These are phyloP conservation scores for Pocillopora meandrina DNA, from an alignment of 92 coral and sea anemone species.

Conservation along the genomic window DNA sequence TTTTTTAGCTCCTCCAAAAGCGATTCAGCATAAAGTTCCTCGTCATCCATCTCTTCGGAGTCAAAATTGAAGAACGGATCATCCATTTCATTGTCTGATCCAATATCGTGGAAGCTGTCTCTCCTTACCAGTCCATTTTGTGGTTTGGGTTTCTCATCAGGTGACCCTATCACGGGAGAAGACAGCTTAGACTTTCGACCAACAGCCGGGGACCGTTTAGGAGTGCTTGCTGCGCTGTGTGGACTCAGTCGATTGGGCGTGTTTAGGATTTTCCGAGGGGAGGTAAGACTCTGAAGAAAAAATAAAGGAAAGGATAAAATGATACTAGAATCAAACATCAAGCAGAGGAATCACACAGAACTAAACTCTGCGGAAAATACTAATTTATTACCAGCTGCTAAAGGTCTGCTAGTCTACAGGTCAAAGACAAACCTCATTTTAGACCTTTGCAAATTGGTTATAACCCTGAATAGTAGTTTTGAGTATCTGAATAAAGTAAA, in stretches of 20 bases:
- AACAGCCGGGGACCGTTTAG: conserved; percentile 54
- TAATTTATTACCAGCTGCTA: too few species aligned
- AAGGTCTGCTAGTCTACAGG: too few species aligned
- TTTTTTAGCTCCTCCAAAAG: conserved; percentile 91
- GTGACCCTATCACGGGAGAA: conserved; percentile 73
- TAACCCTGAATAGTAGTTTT: too few species aligned
- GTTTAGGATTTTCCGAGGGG: conserved; percentile 73
- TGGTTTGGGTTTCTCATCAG: conserved; percentile 71
- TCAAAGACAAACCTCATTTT: too few species aligned
- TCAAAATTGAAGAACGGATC: conserved; percentile 94
- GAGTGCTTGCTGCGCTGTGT: conserved; percentile 78
- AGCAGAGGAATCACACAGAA: too few species aligned
- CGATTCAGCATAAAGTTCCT: conserved; percentile 88
- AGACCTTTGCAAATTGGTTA: too few species aligned
- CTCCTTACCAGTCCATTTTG: conserved; percentile 85
- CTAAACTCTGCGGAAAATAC: too few species aligned
- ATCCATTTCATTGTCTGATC: conserved; percentile 86
- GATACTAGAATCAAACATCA: not conserved
- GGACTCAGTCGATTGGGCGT: conserved; percentile 65
- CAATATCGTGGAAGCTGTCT: conserved; percentile 90
- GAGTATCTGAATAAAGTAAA: too few species aligned
- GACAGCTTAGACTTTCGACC: conserved; percentile 43
- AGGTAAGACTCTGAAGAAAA: conserved; percentile 76
- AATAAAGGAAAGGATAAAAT: not conserved
- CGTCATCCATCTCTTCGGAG: conserved; percentile 82